phyloP scores from a whole-genome alignment of 30 jellyfish, hydroid and myxozoan species.

The Hydractinia symbiolongicarpus region DNA sequence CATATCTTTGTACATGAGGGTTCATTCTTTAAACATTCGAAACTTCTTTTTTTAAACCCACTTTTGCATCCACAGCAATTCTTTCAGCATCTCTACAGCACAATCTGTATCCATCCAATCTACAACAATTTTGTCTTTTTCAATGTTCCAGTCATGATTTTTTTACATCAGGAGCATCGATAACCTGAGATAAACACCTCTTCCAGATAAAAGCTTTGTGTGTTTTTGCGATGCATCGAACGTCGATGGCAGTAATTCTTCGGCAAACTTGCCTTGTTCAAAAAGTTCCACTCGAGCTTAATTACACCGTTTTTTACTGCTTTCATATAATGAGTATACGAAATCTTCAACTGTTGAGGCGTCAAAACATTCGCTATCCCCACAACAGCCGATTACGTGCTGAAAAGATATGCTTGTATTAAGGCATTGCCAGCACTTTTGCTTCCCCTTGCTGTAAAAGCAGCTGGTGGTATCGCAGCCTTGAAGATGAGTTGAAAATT shows the following conservation, averaged over 20 bases:
- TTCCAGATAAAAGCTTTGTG: constrained; percentile 51
- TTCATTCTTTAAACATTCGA: constrained; percentile 39
- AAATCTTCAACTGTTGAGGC: constrained; percentile 10
- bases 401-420: too few relatives aligned
- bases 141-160: constrained; percentile 48
- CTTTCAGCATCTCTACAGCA: constrained; percentile 10
- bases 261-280: constrained; percentile 23
- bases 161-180: constrained; percentile 27
- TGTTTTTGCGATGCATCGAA: too few relatives aligned
- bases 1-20: constrained; percentile 39
- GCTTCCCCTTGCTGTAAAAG: constrained; percentile 12
- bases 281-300: constrained; percentile 8
- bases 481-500: not conserved
- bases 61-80: constrained; percentile 33
- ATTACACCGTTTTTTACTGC: constrained; percentile 8
- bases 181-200: constrained; percentile 10
- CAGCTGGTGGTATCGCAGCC: constrained; percentile 8
- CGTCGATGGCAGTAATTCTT: constrained; percentile 33
- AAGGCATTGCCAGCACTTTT: too few relatives aligned
- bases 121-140: constrained; percentile 17
- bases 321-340: constrained; percentile 6
- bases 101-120: constrained; percentile 42
- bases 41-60: constrained; percentile 42
- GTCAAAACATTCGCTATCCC: constrained; percentile 7
- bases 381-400: constrained; percentile 6